Percentiles rank a stretch among this genome's conserved stretches.
phyloP scores from a whole-genome alignment of 2,113 vertebrate genomes.

The Camarhynchus parvulus region DNA sequence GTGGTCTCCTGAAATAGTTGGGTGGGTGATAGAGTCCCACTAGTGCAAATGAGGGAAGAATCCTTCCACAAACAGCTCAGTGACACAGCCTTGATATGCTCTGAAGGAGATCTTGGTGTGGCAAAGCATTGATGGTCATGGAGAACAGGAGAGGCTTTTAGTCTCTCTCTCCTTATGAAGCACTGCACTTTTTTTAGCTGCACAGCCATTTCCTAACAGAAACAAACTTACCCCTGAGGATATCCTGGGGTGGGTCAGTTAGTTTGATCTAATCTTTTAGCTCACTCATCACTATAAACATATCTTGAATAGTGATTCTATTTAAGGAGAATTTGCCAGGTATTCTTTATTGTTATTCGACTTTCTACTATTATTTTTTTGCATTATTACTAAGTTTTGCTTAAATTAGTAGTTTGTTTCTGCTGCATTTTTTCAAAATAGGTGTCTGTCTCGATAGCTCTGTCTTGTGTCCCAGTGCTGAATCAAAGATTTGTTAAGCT shows the following conservation, averaged over 20 bases:
- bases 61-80: not conserved
- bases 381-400: not conserved
- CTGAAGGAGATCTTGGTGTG: not conserved
- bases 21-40: not conserved
- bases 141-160: not conserved
- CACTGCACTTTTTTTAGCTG: not conserved
- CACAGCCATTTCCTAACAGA: not conserved
- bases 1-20: not conserved
- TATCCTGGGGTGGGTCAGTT: not conserved
- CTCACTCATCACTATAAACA: not conserved
- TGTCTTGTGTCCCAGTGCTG: not conserved
- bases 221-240: not conserved
- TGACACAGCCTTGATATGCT: accelerated
- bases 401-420: not conserved
- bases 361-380: not conserved
- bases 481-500: not conserved
- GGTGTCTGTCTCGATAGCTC: not conserved
- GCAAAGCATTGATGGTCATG: not conserved
- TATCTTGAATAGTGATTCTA: not conserved
- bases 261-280: not conserved
- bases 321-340: not conserved
- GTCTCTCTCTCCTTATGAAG: not conserved
- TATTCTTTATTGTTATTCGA: not conserved
- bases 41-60: not conserved
- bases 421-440: not conserved